A percentile compares a stretch with the other conserved stretches of the same genome.
phyloP scores from a whole-genome alignment of 2,797 vertebrate species.

The Numenius phaeopus region DNA sequence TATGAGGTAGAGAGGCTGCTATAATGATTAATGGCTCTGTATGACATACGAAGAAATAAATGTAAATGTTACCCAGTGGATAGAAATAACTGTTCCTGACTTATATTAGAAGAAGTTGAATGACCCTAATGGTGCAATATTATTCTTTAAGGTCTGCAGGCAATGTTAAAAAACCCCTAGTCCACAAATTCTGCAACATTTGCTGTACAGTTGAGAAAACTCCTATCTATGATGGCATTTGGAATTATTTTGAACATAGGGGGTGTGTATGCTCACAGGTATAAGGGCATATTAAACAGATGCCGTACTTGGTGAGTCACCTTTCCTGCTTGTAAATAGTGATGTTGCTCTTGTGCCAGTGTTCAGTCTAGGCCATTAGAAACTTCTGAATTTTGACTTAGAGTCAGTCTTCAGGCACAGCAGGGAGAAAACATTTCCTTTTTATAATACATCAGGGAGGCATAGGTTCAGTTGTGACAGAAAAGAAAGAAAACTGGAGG shows the following conservation, averaged over 20 bases:
- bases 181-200: not conserved
- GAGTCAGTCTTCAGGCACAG: not conserved
- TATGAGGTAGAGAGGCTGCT: slow-evolving; percentile 70
- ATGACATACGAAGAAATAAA: slow-evolving; percentile 70
- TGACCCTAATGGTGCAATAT: not conserved
- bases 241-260: not conserved
- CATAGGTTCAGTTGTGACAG: not conserved
- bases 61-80: slow-evolving; percentile 58
- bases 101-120: slow-evolving; percentile 56
- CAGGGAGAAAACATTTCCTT: not conserved
- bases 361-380: not conserved
- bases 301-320: not conserved
- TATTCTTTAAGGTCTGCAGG: slow-evolving; percentile 25
- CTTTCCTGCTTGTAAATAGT: not conserved
- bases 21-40: slow-evolving; percentile 76
- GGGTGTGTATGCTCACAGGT: accelerated
- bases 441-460: not conserved
- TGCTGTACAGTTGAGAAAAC: not conserved
- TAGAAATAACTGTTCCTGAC: slow-evolving; percentile 30
- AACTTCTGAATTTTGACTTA: not conserved
- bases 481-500: not conserved
- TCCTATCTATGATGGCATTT: not conserved
- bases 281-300: not conserved
- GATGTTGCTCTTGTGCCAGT: not conserved
- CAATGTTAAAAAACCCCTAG: slow-evolving; percentile 14